Evolutionary conservation across 2,113 vertebrate species (phyloP), one percentile per base, ranked within the genome.

Genomic region (Chaenogobius annularis): DNA sequence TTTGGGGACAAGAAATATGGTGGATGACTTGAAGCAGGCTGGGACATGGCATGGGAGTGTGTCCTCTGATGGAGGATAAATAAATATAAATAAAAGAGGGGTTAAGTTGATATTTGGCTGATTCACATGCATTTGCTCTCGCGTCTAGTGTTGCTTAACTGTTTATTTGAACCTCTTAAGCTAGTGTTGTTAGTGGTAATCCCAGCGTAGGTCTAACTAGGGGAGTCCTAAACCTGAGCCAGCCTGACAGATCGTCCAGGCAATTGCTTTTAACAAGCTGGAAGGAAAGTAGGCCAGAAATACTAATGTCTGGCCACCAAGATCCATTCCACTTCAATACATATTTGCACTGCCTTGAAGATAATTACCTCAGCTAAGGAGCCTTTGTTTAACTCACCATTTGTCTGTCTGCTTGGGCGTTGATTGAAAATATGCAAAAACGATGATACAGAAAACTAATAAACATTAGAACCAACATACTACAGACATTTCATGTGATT

Each of bases 221-320:
- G 77, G 85, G 81, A 82, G 76, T 77, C 47, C 66, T 82, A 85
- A 61, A 61, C 58, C 26, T 79, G 73, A 81, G 81, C 80, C 87
- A 70, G 66, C 79, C 78, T 93, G 91, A 94, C 90, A 91, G 89
- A 93, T 92, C 89, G 90, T 87, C 86, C 83, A 89, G 88, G 92
- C 92, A 89, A 94, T 91, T 90, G 88, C 83, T 90, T 93, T 92
- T 93, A 94, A 92, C 92, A 91, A 92, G 92, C 90, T 89, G 72
- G 69, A 88, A 82, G 88, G 81, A 93, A 92, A 91, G 83, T 92
- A 86, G 92, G 91, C 78, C 90, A 91, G 74, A 92, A 91, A 90
- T 90, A 91, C 89, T 88, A 84, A 92, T 90, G 85, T 89, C 63
- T 86, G 65, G 74, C 88, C 84, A 90, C 86, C 87, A 37, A 61